phyloP scores from a whole-genome alignment of 2,888 invertebrate genomes.

The Eristalis arbustorum region DNA sequence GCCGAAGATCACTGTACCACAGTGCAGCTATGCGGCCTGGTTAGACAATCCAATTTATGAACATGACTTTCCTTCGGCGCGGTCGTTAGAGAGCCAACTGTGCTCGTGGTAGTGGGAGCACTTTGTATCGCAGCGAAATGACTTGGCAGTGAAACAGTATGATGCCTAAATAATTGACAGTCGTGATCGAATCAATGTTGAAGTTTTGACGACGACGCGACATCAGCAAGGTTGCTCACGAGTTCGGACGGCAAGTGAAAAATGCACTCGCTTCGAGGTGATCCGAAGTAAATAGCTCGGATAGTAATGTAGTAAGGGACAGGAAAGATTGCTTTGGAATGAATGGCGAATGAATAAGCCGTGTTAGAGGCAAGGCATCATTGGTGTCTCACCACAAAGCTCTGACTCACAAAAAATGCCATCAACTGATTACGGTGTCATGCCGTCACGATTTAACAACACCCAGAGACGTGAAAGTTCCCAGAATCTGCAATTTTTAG shows the following conservation, averaged over 20 bases:
- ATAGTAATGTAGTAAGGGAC: not conserved
- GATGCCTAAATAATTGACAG: constrained; percentile 63
- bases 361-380: no score
- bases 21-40: constrained; percentile 33
- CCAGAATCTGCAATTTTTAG: no score
- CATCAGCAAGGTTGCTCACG: constrained; percentile 56
- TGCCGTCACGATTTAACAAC: no score
- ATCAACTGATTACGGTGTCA: no score
- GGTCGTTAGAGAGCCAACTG: not conserved
- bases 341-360: no score
- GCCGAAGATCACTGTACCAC: constrained; percentile 58
- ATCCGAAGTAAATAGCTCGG: not conserved
- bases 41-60: constrained; percentile 61
- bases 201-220: constrained; percentile 9
- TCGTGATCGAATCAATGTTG: constrained; percentile 66
- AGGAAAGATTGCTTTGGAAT: not conserved
- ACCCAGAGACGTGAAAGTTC: no score
- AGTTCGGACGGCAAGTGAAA: constrained; percentile 44
- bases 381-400: no score
- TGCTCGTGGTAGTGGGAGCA: constrained; percentile 53
- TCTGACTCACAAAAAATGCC: no score
- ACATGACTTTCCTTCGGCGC: constrained; percentile 62
- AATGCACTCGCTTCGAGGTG: not conserved
- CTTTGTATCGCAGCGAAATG: constrained; percentile 39
- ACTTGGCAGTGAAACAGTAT: constrained; percentile 30